Evolutionary conservation across 2,888 invertebrate species (phyloP).

Genomic region (Adelognathus sp.): DNA sequence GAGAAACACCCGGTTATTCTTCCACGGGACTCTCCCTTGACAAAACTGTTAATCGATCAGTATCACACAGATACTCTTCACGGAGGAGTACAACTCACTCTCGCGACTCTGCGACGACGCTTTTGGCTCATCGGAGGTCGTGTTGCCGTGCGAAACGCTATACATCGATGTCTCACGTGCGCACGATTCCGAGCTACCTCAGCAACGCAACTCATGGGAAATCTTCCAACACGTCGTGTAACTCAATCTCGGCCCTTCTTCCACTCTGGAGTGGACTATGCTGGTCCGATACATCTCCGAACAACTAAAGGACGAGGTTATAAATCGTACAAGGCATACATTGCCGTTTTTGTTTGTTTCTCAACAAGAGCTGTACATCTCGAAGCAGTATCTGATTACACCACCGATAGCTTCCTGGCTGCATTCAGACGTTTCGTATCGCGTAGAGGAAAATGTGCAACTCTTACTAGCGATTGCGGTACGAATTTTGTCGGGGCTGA

Average conservation of each 20-base stretch:
- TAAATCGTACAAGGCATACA: constrained; percentile 22
- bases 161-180: constrained; percentile 15
- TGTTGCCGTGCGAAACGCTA: not conserved
- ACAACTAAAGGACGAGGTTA: constrained; percentile 17
- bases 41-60: not conserved
- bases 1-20: constrained; percentile 28
- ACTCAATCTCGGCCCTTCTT: constrained; percentile 23
- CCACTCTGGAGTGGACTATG: constrained; percentile 46
- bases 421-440: constrained; percentile 18
- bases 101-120: constrained; percentile 24
- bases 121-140: constrained; percentile 46
- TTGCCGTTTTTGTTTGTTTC: constrained; percentile 19
- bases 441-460: constrained; percentile 8
- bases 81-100: constrained; percentile 40
- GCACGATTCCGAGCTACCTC: not conserved
- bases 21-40: not conserved
- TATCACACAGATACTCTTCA: constrained; percentile 30
- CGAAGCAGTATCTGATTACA: constrained; percentile 24
- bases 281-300: constrained; percentile 28
- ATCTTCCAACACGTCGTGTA: constrained; percentile 62
- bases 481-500: constrained; percentile 45
- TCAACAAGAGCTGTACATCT: constrained; percentile 12
- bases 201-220: constrained; percentile 28
- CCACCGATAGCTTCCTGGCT: constrained; percentile 4
- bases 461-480: constrained; percentile 26